Evolutionary conservation across 2,888 invertebrate genomes (phyloP).

Genomic region (Uloborus plumipes): DNA sequence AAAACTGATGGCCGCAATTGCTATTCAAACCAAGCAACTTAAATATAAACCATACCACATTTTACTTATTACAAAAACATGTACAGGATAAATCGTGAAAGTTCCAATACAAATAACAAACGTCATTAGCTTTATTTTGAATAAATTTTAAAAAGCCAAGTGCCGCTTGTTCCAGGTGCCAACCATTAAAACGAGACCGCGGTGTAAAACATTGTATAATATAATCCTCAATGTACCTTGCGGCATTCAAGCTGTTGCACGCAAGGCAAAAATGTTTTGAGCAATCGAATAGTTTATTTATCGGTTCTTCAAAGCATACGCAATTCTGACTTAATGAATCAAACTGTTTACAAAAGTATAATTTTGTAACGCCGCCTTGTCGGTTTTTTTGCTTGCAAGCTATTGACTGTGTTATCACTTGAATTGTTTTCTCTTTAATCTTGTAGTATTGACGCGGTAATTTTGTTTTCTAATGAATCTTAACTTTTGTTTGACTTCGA

Average conservation of each 20-base stretch:
- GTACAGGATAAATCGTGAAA: too few relatives aligned
- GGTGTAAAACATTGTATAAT: slow-evolving; percentile 23
- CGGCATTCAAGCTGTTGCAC: slow-evolving; percentile 38
- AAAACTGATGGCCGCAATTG: too few relatives aligned
- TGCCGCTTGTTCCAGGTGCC: slow-evolving; percentile 34
- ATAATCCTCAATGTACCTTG: slow-evolving; percentile 27
- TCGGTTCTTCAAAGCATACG: slow-evolving; percentile 26
- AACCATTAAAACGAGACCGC: slow-evolving; percentile 6
- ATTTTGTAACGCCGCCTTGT: slow-evolving; percentile 25
- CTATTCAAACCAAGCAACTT: too few relatives aligned
- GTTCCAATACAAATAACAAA: too few relatives aligned
- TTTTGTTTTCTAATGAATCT: slow-evolving; percentile 36
- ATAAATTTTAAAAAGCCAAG: slow-evolving; percentile 3
- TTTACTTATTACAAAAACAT: too few relatives aligned
- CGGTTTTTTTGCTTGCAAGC: neutral
- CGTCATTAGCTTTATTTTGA: neutral
- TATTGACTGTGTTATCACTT: slow-evolving; percentile 27
- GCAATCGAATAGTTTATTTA: slow-evolving; percentile 33
- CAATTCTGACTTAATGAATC: slow-evolving; percentile 12
- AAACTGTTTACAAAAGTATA: slow-evolving; percentile 50
- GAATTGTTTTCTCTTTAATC: slow-evolving; percentile 22
- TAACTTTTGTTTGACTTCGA: slow-evolving; percentile 27
- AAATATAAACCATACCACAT: too few relatives aligned
- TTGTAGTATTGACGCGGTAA: slow-evolving; percentile 8
- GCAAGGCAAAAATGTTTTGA: slow-evolving; percentile 34